phyloP scores from a whole-genome alignment of 2,888 invertebrate species.

The Dermolepida albohirtum region DNA sequence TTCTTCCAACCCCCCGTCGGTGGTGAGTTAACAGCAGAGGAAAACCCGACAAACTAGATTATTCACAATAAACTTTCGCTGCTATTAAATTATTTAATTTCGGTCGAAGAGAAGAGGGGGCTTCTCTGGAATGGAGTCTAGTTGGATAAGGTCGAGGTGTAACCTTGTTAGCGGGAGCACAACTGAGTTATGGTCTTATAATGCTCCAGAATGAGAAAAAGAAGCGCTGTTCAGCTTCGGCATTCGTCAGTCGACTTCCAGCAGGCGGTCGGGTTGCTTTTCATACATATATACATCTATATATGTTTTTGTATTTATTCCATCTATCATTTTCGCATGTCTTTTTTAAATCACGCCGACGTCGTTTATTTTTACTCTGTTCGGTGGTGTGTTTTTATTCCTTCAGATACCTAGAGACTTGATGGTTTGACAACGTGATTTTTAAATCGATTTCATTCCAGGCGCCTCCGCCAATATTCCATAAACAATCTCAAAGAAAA shows the following conservation, averaged over 20 bases:
- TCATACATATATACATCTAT: constrained; percentile 25
- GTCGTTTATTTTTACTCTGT: no score
- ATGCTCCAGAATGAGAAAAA: constrained; percentile 65
- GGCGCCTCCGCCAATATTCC: no score
- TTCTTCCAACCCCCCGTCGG: constrained; percentile 1
- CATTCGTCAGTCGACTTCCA: constrained; percentile 61
- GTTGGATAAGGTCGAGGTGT: constrained; percentile 66
- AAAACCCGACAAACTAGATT: constrained; percentile 63
- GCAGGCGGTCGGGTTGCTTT: constrained; percentile 56
- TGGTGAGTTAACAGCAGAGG: constrained; percentile 43
- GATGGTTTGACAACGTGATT: no score
- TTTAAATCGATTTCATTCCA: no score
- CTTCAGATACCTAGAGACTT: no score
- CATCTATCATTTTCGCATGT: constrained; percentile 8
- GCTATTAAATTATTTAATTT: constrained; percentile 69
- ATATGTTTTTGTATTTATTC: neutral
- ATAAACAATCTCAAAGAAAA: no score
- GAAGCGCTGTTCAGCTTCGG: constrained; percentile 61
- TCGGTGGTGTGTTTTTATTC: no score
- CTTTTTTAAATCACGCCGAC: neutral
- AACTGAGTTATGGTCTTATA: constrained; percentile 67
- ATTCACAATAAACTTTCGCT: constrained; percentile 68
- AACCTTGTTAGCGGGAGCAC: constrained; percentile 66
- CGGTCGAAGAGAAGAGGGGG: constrained; percentile 51
- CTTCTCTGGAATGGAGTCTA: constrained; percentile 54